Conservation (phyloP, 2,888 invertebrate genomes). For the Melieria crassipennis region DNA sequence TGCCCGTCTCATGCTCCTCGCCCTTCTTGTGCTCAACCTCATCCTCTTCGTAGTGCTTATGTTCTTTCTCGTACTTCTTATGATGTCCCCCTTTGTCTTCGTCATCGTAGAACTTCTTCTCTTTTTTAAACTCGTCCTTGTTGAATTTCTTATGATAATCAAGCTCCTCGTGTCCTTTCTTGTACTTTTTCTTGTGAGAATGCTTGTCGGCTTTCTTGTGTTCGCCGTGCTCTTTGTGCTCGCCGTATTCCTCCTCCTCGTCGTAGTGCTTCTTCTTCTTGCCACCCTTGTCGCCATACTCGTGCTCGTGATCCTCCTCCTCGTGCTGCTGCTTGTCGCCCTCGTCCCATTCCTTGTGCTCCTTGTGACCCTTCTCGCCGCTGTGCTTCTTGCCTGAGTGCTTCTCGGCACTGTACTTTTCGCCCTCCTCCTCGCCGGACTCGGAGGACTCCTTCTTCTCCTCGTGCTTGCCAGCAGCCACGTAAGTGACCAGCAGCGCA, state of each 20-base stretch:
- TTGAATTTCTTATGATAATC: slow-evolving; percentile 87
- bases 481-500: slow-evolving; percentile 51
- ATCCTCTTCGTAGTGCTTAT: slow-evolving; percentile 81
- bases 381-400: slow-evolving; percentile 73
- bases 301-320: slow-evolving; percentile 80
- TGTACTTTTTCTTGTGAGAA: slow-evolving; percentile 84
- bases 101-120: slow-evolving; percentile 89
- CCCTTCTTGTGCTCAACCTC: slow-evolving; percentile 85
- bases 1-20: slow-evolving; percentile 79
- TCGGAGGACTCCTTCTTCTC: slow-evolving; percentile 58
- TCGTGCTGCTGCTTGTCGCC: slow-evolving; percentile 82
- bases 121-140: slow-evolving; percentile 88
- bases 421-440: slow-evolving; percentile 61
- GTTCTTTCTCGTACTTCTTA: slow-evolving; percentile 82
- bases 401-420: slow-evolving; percentile 59
- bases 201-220: slow-evolving; percentile 83
- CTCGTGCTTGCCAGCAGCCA: slow-evolving; percentile 53
- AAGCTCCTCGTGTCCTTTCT: slow-evolving; percentile 84
- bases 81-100: slow-evolving; percentile 86
- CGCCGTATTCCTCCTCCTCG: slow-evolving; percentile 78
- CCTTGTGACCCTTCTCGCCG: slow-evolving; percentile 82
- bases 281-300: slow-evolving; percentile 80
- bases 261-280: slow-evolving; percentile 85
- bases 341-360: slow-evolving; percentile 80
- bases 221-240: slow-evolving; percentile 81